A percentile compares a stretch with the other conserved stretches of the same genome.
These are phyloP conservation scores for Thera obeliscata DNA, from an alignment of 2,888 invertebrate genomes.

Conservation along the genomic window DNA sequence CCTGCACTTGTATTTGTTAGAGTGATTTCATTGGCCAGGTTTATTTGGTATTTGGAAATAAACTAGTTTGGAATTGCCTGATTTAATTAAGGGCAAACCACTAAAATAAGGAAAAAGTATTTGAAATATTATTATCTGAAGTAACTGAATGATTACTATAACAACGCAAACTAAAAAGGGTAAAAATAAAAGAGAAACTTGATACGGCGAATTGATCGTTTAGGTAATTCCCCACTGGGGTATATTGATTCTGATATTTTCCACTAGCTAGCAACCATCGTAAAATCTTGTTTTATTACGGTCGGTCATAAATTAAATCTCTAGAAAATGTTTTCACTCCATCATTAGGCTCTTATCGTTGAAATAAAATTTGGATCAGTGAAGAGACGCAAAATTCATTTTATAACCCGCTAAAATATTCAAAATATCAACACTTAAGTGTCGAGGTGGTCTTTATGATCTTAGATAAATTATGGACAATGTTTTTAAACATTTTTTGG, in stretches of 20 bases:
- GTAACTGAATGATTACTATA: neutral
- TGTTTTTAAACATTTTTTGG: conserved; percentile 10
- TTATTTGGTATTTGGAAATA: no score
- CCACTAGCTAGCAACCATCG: conserved; percentile 38
- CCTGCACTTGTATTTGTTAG: no score
- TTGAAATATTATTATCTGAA: neutral
- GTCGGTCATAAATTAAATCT: conserved; percentile 45
- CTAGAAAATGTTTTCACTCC: conserved; percentile 42
- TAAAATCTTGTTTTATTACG: conserved; percentile 45
- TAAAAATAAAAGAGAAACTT: conserved; percentile 13
- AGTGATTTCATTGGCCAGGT: no score
- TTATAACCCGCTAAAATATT: conserved; percentile 37
- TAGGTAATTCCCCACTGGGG: conserved; percentile 17
- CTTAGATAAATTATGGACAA: conserved; percentile 13
- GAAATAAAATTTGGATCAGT: conserved; percentile 41
- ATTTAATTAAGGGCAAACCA: no score
- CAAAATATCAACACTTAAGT: conserved; percentile 37
- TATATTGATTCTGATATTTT: conserved; percentile 38
- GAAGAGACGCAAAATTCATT: conserved; percentile 39
- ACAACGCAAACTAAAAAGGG: neutral
- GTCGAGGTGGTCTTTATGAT: conserved; percentile 32
- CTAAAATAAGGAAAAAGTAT: no score
- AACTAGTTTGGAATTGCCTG: no score
- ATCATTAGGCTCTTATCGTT: conserved; percentile 43
- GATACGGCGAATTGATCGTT: neutral